A percentile compares a stretch with the other conserved stretches of the same genome.
These are phyloP conservation scores for Nymphalis c-album DNA, from an alignment of 2,888 invertebrate genomes.

Conservation along the genomic window DNA sequence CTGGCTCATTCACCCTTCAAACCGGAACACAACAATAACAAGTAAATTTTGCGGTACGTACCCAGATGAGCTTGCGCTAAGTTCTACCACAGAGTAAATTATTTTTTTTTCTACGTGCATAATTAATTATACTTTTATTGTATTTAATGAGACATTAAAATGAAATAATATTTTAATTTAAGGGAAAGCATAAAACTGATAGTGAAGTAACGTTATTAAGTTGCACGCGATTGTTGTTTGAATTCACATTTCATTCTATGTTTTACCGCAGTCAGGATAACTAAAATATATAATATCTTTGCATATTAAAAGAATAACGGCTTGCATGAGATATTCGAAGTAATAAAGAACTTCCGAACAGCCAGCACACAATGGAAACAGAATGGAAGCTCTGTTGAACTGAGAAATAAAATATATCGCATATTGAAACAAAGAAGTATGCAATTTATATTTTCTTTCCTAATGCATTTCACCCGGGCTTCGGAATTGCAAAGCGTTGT, in stretches of 20 bases:
- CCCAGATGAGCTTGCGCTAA: too few species aligned
- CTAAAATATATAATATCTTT: not conserved
- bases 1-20: too few species aligned
- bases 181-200: too few species aligned
- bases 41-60: too few species aligned
- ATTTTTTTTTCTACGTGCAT: too few species aligned
- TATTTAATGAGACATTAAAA: too few species aligned
- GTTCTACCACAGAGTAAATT: too few species aligned
- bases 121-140: too few species aligned
- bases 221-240: too few species aligned
- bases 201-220: too few species aligned
- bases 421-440: slow-evolving; percentile 27
- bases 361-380: slow-evolving; percentile 8
- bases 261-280: not conserved
- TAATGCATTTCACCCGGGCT: slow-evolving; percentile 20
- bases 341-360: slow-evolving; percentile 15
- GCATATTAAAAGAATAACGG: not conserved
- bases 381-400: slow-evolving; percentile 9
- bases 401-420: slow-evolving; percentile 20
- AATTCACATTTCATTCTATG: not conserved
- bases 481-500: slow-evolving; percentile 15
- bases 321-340: not conserved
- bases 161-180: too few species aligned
- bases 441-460: slow-evolving; percentile 19
- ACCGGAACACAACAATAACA: too few species aligned